These are phyloP conservation scores for Salvelinus sp. DNA, from an alignment of 2,113 vertebrate species.

Conservation along the genomic window DNA sequence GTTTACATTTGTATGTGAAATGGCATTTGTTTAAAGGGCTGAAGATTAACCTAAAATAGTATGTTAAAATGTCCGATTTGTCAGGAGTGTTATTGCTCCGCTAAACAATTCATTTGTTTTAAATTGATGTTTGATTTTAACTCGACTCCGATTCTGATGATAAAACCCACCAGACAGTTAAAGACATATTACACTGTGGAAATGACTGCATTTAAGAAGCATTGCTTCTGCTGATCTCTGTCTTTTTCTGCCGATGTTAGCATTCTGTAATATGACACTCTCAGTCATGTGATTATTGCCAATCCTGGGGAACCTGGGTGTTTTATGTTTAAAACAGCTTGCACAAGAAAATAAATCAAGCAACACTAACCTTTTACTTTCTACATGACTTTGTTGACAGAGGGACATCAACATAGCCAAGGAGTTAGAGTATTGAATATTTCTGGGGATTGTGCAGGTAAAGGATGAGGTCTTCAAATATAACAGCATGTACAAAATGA, in stretches of 20 bases:
- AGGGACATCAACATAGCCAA: not conserved
- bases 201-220: conserved; percentile 18
- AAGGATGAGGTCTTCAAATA: not conserved
- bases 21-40: conserved; percentile 20
- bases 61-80: not conserved
- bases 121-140: not conserved
- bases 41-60: not conserved
- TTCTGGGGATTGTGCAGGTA: not conserved
- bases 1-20: conserved; percentile 1
- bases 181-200: not conserved
- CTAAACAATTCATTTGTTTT: not conserved
- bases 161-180: conserved; percentile 1
- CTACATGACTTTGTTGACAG: not conserved
- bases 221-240: not conserved
- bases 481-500: not conserved
- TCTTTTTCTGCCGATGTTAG: not conserved
- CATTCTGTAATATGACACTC: not conserved
- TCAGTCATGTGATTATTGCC: conserved; percentile 34
- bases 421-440: not conserved
- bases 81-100: not conserved
- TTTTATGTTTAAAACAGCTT: conserved; percentile 20
- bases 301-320: conserved; percentile 36
- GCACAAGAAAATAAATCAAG: not conserved
- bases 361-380: not conserved
- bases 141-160: conserved; percentile 3